Evolutionary conservation across 2,888 invertebrate species (phyloP), one percentile per base, ranked within the genome.

Genomic region (Byasa hedistus): DNA sequence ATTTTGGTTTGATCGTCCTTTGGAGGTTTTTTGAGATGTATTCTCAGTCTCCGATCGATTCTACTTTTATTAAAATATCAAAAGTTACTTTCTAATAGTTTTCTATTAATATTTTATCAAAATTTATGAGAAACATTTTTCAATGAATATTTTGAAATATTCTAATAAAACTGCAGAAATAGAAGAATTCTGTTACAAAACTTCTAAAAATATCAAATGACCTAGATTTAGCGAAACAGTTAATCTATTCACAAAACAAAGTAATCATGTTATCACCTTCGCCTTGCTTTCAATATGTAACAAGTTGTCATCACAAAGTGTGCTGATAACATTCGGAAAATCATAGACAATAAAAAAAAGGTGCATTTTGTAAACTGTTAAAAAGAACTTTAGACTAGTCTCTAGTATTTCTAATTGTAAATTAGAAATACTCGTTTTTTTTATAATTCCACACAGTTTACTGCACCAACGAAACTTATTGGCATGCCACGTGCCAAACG

Each of bases 401-500:
- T 2, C 36, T 39, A 0, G 15, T n/a, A 0, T 7, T 44, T 24
- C 36, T 23, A 12, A 7, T 21, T n/a, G n/a, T n/a, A n/a, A n/a
- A n/a, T 57, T 44, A 3, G 15, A 17, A 19, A 4, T 44, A 17
- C 39, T 17, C 44, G 4, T 15, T 58, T 23, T 58, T 61, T 12
- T 32, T 24, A 4, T 21, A 52, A 54, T 22, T 5, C 17, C 3
- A 23, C 15, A 62, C 0, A 5, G 24, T 21, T 48, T 44, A 61
- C 57, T 22, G 19, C 63, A 64, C 32, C 36, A 61, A n/a, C 19
- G 27, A 21, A 44, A 21, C 65, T 24, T 19, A 44, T 56, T 32
- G 54, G 22, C 19, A 10, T 55, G 23, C 66, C 66, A 59, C 66
- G 66, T 63, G 66, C 19, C 66, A n/a, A 0, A 51, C 62, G 59